A percentile compares a stretch with the other conserved stretches of the same genome.
These are phyloP conservation scores for Chaunax sp. DNA, from an alignment of 2,797 vertebrate species.

Conservation along the genomic window DNA sequence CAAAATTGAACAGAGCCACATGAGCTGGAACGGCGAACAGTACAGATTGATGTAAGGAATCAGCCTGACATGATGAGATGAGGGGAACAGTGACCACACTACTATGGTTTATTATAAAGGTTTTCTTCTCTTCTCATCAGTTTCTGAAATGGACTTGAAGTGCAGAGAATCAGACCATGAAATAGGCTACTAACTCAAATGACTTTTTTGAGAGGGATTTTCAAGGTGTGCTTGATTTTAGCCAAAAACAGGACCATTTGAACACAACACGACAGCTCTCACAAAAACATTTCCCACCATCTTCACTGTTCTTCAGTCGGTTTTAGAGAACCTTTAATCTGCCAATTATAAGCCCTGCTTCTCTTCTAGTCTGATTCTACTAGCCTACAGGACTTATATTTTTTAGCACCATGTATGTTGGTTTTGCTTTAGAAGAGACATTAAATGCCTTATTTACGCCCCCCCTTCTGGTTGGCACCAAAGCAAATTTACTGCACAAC, in stretches of 20 bases:
- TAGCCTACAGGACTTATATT: not conserved
- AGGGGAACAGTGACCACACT: constrained; percentile 6
- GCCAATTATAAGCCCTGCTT: not conserved
- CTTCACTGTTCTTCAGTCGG: too few species aligned
- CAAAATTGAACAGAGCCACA: not conserved
- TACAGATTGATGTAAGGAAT: constrained; percentile 22
- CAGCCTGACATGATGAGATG: constrained; percentile 15
- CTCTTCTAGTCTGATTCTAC: not conserved
- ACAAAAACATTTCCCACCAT: constrained; percentile 1
- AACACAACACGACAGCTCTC: not conserved
- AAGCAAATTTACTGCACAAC: too few species aligned
- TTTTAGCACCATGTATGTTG: not conserved
- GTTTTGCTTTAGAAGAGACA: not conserved
- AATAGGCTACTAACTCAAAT: constrained; percentile 42
- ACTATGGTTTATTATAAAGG: not conserved
- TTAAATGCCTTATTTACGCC: not conserved
- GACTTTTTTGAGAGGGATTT: constrained; percentile 15
- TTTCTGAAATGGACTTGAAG: constrained; percentile 33
- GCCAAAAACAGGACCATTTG: constrained; percentile 1
- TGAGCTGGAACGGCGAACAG: not conserved
- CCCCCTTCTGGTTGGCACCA: too few species aligned
- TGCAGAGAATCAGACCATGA: constrained; percentile 59
- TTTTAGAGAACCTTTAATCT: not conserved
- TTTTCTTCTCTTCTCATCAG: constrained; percentile 23
- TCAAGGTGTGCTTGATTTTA: constrained; percentile 19